phyloP scores from a whole-genome alignment of 2,888 invertebrate genomes.

The Drosophila testacea region DNA sequence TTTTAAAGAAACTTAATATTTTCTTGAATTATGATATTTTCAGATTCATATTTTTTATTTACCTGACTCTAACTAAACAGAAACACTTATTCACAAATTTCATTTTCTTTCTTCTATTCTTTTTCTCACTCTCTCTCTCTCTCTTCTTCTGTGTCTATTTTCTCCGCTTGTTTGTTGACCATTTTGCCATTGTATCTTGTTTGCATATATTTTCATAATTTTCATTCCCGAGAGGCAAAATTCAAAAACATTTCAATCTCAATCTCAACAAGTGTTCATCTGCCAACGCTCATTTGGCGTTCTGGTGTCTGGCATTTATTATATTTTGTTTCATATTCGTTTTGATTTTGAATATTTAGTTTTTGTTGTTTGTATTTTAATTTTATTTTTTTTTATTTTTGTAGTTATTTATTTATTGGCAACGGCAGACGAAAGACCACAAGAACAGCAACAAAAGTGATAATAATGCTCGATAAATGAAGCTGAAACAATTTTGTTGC shows the following conservation, averaged over 20 bases:
- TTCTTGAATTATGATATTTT: neutral
- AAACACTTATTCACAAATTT: neutral
- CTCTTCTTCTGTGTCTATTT: neutral
- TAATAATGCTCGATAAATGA: slow-evolving; percentile 15
- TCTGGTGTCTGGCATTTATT: slow-evolving; percentile 58
- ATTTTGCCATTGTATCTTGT: neutral
- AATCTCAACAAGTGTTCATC: slow-evolving; percentile 49
- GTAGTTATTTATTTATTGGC: slow-evolving; percentile 47
- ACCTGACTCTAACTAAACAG: neutral
- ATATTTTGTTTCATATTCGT: slow-evolving; percentile 36
- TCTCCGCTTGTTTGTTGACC: slow-evolving; percentile 9
- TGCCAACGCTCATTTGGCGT: slow-evolving; percentile 26
- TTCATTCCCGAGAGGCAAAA: slow-evolving; percentile 7
- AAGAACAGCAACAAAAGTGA: neutral
- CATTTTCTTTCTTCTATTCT: neutral
- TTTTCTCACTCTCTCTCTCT: neutral
- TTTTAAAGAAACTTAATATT: too few species aligned
- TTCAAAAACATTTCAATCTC: slow-evolving; percentile 26
- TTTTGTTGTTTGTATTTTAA: slow-evolving; percentile 6
- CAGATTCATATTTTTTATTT: neutral
- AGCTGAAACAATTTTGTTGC: slow-evolving; percentile 21
- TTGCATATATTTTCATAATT: slow-evolving; percentile 4
- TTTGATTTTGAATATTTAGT: slow-evolving; percentile 37
- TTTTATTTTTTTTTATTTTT: neutral
- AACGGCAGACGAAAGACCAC: slow-evolving; percentile 17